Base-by-base conservation (phyloP, 2,797 vertebrate species). In the Siniperca scherzeri region DNA sequence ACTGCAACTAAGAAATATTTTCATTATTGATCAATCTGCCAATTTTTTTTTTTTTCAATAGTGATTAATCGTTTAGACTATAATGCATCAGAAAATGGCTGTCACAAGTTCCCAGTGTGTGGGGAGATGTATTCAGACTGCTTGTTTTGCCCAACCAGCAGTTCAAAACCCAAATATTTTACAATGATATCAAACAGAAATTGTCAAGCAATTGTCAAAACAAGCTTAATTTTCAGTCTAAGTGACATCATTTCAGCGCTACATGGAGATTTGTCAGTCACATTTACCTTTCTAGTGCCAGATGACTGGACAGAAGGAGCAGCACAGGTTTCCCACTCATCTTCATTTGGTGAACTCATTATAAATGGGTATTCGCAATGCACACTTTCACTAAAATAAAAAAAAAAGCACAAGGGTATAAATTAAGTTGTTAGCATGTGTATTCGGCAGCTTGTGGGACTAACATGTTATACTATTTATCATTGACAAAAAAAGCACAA, bases 281-380 rank as follows among this genome's bases (percentile, higher is more conserved):
- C 1, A 52, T 59, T 83, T 76, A 84, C 88, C 76, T 68, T 67
- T 67, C 14, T 40, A 7, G 67, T 65, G 21, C 38, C 72, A n/a
- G 61, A 25, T 9, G 74, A 59, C 27, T 70, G 40, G n/a, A 65
- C 61, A 21, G 55, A 38, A 30, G 69, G 0, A 68, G 44, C 40
- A 21, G 64, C 12, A 16, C n/a, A 40, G 5, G 14, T 33, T 38
- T 81, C 59, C 36, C 0, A 13, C 25, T 60, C 57, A 17, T 5
- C 67, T 56, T 69, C 82, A 16, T 44, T 67, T 0, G 57, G 21
- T 62, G 72, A 83, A 65, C 53, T 86, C 83, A 76, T 82, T 11
- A 5, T 36, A 1, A 33, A 3, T 0, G 12, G 55, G 44, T 71
- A n/a, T 57, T 73, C 61, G 22, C 1, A 17, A 48, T 44, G 7